phyloP scores from a whole-genome alignment of 1,140 invertebrate genomes.

The Drosophila parvula region DNA sequence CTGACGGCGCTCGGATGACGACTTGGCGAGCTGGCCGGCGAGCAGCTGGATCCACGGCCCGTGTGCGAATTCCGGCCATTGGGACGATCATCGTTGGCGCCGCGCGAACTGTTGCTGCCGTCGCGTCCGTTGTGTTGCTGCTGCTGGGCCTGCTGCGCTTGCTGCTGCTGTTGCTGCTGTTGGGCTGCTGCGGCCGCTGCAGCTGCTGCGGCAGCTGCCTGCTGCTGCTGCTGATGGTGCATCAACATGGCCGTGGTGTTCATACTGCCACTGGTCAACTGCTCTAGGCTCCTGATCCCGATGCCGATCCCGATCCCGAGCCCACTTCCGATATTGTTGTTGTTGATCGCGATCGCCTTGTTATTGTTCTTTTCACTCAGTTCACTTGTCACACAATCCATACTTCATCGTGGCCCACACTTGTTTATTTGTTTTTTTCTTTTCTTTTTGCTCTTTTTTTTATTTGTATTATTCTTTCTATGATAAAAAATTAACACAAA shows the following conservation, averaged over 20 bases:
- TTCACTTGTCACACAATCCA: conserved; percentile 88
- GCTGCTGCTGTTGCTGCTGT: conserved; percentile 47
- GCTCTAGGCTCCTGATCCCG: conserved; percentile 11
- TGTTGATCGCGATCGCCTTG: conserved; percentile 85
- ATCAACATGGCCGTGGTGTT: conserved; percentile 81
- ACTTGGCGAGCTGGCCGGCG: conserved; percentile 84
- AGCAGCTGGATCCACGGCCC: conserved; percentile 85
- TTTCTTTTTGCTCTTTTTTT: conserved; percentile 26
- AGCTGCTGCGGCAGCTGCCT: conserved; percentile 63
- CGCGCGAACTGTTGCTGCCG: conserved; percentile 74
- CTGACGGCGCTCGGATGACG: conserved; percentile 84
- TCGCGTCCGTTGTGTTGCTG: conserved; percentile 82
- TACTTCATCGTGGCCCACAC: conserved; percentile 78
- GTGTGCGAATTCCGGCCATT: conserved; percentile 75
- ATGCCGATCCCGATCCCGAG: conserved; percentile 33
- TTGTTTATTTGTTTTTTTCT: conserved; percentile 38
- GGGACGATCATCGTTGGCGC: conserved; percentile 71
- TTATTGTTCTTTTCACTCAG: conserved; percentile 86
- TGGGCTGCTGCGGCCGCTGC: conserved; percentile 51
- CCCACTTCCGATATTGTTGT: conserved; percentile 78
- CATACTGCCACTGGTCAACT: conserved; percentile 77
- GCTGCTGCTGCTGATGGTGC: conserved; percentile 80
- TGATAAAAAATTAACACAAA: conserved; percentile 40
- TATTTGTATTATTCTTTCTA: conserved; percentile 36
- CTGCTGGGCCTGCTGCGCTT: conserved; percentile 75